phyloP scores from a whole-genome alignment of 64 coral and sea anemone genomes.

The Montipora cactus region DNA sequence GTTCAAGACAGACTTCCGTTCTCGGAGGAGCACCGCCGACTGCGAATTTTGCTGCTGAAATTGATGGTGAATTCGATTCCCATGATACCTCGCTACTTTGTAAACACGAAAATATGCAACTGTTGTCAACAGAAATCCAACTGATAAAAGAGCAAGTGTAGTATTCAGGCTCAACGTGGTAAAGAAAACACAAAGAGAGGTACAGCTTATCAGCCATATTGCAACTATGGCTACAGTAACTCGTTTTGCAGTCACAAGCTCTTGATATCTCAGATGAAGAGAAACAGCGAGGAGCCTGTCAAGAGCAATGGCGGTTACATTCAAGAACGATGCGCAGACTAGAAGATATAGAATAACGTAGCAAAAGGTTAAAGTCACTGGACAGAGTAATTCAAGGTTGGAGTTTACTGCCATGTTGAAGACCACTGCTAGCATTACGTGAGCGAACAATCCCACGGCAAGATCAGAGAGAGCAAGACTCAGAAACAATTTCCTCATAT shows the following conservation, averaged over 20 bases:
- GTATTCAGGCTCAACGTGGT: background rate
- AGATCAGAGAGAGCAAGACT: too few relatives aligned
- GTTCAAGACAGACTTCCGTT: too few relatives aligned
- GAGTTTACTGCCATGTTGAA: background rate
- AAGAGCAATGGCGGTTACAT: slow-evolving; percentile 6
- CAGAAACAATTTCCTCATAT: too few relatives aligned
- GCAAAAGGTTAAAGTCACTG: background rate
- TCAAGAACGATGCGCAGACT: background rate
- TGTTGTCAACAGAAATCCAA: too few relatives aligned
- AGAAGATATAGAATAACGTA: background rate
- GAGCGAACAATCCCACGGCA: slow-evolving; percentile 13
- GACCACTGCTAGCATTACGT: background rate
- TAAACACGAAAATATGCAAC: too few relatives aligned
- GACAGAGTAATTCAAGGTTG: background rate
- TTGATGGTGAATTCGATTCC: too few relatives aligned
- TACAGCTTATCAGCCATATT: slow-evolving; percentile 13
- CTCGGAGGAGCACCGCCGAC: accelerated
- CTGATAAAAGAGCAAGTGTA: too few relatives aligned
- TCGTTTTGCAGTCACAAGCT: background rate
- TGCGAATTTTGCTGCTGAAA: too few relatives aligned
- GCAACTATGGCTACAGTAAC: background rate
- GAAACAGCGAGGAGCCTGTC: slow-evolving; percentile 43
- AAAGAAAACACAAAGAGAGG: background rate
- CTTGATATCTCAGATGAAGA: slow-evolving; percentile 36
- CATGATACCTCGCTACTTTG: too few relatives aligned